phyloP scores from a whole-genome alignment of 2,797 vertebrate genomes.

The Malacoraja senta region DNA sequence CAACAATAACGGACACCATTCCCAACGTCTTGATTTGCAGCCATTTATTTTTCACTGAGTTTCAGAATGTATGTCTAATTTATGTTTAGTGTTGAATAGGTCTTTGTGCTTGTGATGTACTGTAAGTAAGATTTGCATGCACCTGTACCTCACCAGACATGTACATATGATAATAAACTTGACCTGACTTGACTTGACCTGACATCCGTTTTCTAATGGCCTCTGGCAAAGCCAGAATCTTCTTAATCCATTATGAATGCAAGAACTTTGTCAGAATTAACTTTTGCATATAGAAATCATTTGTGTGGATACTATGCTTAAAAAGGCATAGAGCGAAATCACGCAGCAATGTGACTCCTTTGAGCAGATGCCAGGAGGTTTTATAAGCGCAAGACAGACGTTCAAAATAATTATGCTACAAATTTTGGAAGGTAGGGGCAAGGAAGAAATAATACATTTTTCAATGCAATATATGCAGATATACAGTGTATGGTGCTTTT shows the following conservation, averaged over 20 bases:
- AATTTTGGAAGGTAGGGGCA: neutral
- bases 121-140: no score
- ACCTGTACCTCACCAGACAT: no score
- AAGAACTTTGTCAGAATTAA: neutral
- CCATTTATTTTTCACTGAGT: no score
- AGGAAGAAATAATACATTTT: neutral
- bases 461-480: neutral
- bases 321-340: neutral
- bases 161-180: no score
- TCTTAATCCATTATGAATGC: conserved; percentile 9
- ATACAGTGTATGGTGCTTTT: no score
- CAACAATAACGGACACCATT: no score
- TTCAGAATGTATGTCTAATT: no score
- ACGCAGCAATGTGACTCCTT: conserved; percentile 8
- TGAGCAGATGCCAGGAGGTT: neutral
- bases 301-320: neutral
- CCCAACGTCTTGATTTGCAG: no score
- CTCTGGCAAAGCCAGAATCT: neutral
- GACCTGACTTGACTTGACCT: no score
- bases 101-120: no score
- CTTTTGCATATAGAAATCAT: conserved; percentile 10
- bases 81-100: no score
- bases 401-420: neutral
- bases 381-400: neutral
- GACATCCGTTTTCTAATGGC: neutral